Percentiles rank a stretch among this genome's conserved stretches.
phyloP scores from a whole-genome alignment of 1,140 invertebrate species.

The Physella acuta region DNA sequence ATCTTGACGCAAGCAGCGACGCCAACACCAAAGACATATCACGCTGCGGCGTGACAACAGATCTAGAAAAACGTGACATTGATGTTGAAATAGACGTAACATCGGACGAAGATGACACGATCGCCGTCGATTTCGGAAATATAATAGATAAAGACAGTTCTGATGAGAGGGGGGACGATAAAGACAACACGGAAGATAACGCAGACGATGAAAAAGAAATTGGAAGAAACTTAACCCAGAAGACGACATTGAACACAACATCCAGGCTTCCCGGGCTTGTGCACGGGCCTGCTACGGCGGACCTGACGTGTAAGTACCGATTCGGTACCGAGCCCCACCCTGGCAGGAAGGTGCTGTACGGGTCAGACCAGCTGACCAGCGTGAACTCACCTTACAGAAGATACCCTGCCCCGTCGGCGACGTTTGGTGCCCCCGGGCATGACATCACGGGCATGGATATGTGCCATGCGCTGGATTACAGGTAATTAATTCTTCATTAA shows the following conservation, averaged over 20 bases:
- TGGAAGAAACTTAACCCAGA: too few relatives aligned
- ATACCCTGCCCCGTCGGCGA: not conserved
- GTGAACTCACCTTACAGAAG: not conserved
- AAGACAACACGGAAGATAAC: constrained; percentile 9
- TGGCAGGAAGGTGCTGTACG: not conserved
- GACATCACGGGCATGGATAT: not conserved
- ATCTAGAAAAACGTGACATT: not conserved
- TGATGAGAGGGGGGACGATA: not conserved
- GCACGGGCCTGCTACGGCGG: too few relatives aligned
- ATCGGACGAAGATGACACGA: constrained; percentile 1
- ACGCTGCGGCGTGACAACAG: not conserved
- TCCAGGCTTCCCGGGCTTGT: not conserved
- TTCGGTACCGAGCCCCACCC: not conserved
- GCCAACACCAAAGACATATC: too few relatives aligned
- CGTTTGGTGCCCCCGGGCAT: not conserved
- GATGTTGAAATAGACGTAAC: not conserved
- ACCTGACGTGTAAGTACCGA: not conserved
- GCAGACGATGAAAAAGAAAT: not conserved
- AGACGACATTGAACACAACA: not conserved
- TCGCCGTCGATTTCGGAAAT: not conserved
- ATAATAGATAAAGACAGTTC: not conserved
- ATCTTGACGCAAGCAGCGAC: too few relatives aligned
- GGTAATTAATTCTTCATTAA: not conserved
- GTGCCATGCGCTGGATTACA: constrained; percentile 8
- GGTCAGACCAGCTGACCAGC: constrained; percentile 7